Evolutionary conservation across 2,797 vertebrate species (phyloP).

Genomic region (Amblyopsis hoosieri): DNA sequence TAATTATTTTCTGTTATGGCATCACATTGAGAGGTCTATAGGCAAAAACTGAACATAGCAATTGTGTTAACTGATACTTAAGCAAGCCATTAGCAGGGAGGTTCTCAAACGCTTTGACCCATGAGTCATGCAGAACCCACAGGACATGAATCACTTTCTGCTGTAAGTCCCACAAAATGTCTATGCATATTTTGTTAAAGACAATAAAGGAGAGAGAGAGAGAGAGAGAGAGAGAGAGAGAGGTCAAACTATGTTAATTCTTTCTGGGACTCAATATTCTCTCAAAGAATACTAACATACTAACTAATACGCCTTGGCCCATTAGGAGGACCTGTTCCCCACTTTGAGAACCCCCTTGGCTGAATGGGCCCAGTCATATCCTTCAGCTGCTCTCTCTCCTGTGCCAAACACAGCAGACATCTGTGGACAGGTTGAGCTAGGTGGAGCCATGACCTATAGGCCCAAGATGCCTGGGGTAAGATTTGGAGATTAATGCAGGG

Average conservation of each 20-base stretch:
- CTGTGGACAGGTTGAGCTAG: constrained; percentile 69
- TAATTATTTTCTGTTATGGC: background rate
- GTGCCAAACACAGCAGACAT: constrained; percentile 51
- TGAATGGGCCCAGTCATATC: background rate
- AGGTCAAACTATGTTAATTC: constrained; percentile 38
- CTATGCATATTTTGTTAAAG: constrained; percentile 7
- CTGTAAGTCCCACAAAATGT: too few relatives aligned
- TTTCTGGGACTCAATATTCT: constrained; percentile 32
- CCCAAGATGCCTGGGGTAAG: constrained; percentile 46
- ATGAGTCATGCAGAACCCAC: constrained; percentile 20
- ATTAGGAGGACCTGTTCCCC: too few relatives aligned
- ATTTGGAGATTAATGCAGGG: constrained; percentile 58
- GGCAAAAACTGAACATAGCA: too few relatives aligned
- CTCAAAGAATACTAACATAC: background rate
- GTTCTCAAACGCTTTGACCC: background rate
- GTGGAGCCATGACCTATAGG: constrained; percentile 47
- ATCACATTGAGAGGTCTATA: too few relatives aligned
- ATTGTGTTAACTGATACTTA: too few relatives aligned
- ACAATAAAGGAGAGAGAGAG: constrained; percentile 9
- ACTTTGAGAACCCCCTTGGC: background rate
- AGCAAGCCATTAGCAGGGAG: too few relatives aligned
- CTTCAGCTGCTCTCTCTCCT: constrained; percentile 20
- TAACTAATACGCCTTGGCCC: too few relatives aligned
- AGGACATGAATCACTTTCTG: too few relatives aligned
- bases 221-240: constrained; percentile 34